phyloP scores from a whole-genome alignment of 2,888 invertebrate genomes.

The Strigamia transsilvanica region DNA sequence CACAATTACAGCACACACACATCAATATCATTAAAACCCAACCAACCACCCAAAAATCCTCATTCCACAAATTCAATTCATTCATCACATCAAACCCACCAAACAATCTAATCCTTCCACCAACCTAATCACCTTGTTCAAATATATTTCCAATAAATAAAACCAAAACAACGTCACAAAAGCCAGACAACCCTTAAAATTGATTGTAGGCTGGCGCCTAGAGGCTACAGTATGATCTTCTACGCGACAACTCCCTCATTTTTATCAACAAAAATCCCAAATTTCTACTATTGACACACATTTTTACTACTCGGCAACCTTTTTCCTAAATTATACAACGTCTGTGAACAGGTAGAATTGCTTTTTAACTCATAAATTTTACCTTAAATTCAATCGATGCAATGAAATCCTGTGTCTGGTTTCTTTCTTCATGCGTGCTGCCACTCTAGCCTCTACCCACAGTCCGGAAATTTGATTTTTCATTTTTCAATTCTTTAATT shows the following conservation, averaged over 20 bases:
- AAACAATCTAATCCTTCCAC: not conserved
- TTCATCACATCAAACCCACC: not conserved
- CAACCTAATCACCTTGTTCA: not conserved
- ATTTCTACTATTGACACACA: not conserved
- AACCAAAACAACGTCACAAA: not conserved
- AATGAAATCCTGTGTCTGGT: not conserved
- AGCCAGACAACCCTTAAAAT: not conserved
- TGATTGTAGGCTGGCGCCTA: not conserved
- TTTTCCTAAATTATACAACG: not conserved
- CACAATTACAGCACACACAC: not conserved
- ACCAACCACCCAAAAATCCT: not conserved
- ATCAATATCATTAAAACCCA: not conserved
- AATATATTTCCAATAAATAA: not conserved
- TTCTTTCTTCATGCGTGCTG: not conserved
- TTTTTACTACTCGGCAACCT: not conserved
- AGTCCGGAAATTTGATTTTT: not conserved
- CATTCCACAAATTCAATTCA: no score
- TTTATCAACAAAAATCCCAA: not conserved
- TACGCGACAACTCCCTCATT: conserved; percentile 20
- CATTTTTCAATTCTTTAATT: not conserved
- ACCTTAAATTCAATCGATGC: not conserved
- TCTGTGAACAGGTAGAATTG: not conserved
- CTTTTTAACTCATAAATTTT: not conserved
- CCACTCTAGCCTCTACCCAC: not conserved
- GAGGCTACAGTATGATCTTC: conserved; percentile 20